Conservation (phyloP, 2,888 invertebrate genomes). For the Lacanobia wlatinum region DNA sequence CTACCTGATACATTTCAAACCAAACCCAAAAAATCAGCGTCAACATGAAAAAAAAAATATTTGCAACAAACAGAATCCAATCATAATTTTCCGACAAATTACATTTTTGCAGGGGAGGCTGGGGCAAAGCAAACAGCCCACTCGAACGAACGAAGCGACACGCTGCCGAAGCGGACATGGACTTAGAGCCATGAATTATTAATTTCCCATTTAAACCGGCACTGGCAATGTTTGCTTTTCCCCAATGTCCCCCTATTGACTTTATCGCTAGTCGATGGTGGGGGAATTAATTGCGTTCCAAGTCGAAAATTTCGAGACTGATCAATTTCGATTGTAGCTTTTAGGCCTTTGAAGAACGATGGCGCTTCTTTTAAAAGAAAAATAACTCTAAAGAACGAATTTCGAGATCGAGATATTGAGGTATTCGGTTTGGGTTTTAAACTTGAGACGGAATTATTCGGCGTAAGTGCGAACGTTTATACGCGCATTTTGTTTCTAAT, state of each 20-base stretch:
- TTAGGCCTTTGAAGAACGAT: constrained; percentile 47
- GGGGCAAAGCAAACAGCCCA: constrained; percentile 62
- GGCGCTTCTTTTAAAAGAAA: constrained; percentile 32
- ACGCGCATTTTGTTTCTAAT: constrained; percentile 9
- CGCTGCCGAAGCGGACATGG: constrained; percentile 59
- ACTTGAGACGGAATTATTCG: constrained; percentile 26
- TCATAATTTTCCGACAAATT: constrained; percentile 67
- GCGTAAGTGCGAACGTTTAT: constrained; percentile 13
- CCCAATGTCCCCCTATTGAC: constrained; percentile 75
- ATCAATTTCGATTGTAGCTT: constrained; percentile 62
- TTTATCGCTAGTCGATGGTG: constrained; percentile 70
- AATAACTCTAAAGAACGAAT: constrained; percentile 26
- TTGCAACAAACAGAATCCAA: constrained; percentile 64
- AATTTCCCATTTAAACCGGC: constrained; percentile 75
- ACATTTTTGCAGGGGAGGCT: constrained; percentile 63
- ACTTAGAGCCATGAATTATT: constrained; percentile 75
- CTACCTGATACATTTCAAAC: not conserved
- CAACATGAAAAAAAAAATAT: constrained; percentile 47
- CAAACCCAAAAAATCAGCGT: constrained; percentile 49
- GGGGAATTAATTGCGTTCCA: constrained; percentile 71
- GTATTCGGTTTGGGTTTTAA: constrained; percentile 19
- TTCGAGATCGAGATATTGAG: constrained; percentile 38
- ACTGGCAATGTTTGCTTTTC: constrained; percentile 72
- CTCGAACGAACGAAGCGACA: constrained; percentile 62
- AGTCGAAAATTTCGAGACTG: constrained; percentile 59